Base-by-base conservation (phyloP, 23 tunicate species). In the Corella eumyota region DNA sequence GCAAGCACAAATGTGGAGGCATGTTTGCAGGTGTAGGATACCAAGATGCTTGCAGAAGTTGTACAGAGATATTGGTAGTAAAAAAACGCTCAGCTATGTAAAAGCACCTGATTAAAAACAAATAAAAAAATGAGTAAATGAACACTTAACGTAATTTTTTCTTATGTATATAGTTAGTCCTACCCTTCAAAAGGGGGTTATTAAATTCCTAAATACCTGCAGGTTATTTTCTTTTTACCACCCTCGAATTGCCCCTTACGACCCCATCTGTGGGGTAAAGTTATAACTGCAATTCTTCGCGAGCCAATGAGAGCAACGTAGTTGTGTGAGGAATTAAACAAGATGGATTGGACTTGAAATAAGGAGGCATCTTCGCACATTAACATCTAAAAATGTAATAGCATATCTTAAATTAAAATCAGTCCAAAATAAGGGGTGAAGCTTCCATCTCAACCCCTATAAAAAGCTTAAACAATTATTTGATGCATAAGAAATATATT, bases 31-130 rank as follows among this genome's bases (percentile, higher is more conserved):
- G 53, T 35, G 56, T 57, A 2, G 96, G 96, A 78, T 78, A 90
- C 96, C 96, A 88, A 1, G 88, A 72, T 0, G 87, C 96, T 73
- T 88, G 86, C 31, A 72, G 23, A 3, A 88, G 73, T 61, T 88
- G 79, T 0, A 88, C 81, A 6, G 87, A 55, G 25, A 88, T 78
- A 50, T 71, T 80, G 57, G 76, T 70, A 0, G 55, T 72, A 46
- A 88, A 88, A 56, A 66, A 88, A 24, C 96, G 55, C 52, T 88
- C 96, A 21, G 76, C 96, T n/a, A 88, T 38, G 17, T 81, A 73
- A 47, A 72, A 33, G 25, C 76, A 58, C 55, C 96, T 88, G 77
- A 2, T 26, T 35, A 52, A 11, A 6, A 36, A 17, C 29, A 34
- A 62, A 50, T 11, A 50, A 27, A 6, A 50, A 40, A 40, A 9